A percentile compares a stretch with the other conserved stretches of the same genome.
phyloP scores from a whole-genome alignment of 2,797 vertebrate species.

The Platyrinchus mystaceus region DNA sequence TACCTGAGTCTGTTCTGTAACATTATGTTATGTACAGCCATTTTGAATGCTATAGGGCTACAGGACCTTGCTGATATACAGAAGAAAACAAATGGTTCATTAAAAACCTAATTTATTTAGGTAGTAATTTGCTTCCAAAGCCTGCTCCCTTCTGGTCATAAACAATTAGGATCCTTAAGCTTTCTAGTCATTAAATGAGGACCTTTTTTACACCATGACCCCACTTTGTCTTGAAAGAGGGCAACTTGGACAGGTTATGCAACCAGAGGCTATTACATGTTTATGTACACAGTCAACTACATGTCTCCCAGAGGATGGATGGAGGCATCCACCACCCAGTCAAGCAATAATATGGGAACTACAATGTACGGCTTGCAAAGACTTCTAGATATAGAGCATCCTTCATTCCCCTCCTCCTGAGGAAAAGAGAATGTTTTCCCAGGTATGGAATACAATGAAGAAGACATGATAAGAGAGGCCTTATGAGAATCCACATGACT shows the following conservation, averaged over 20 bases:
- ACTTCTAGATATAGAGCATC: neutral
- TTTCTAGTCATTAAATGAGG: neutral
- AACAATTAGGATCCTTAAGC: neutral
- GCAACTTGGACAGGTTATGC: neutral
- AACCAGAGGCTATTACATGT: neutral
- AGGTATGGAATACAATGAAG: neutral
- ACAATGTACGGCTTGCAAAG: neutral
- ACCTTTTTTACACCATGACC: neutral
- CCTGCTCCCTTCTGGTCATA: neutral
- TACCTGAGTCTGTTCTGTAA: neutral
- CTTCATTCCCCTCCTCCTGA: neutral
- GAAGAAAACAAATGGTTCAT: neutral
- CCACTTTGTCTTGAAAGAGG: neutral
- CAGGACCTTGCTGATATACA: neutral
- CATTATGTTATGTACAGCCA: neutral
- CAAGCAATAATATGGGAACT: neutral
- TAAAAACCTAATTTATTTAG: neutral
- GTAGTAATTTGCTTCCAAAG: neutral
- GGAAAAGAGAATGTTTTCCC: neutral
- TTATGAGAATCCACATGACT: neutral
- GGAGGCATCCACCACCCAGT: neutral
- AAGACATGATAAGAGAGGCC: neutral
- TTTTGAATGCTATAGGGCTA: neutral
- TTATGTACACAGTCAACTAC: neutral
- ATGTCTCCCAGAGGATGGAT: neutral